These are phyloP conservation scores for Eumerus sabulonum DNA, from an alignment of 2,888 invertebrate species.

Conservation along the genomic window DNA sequence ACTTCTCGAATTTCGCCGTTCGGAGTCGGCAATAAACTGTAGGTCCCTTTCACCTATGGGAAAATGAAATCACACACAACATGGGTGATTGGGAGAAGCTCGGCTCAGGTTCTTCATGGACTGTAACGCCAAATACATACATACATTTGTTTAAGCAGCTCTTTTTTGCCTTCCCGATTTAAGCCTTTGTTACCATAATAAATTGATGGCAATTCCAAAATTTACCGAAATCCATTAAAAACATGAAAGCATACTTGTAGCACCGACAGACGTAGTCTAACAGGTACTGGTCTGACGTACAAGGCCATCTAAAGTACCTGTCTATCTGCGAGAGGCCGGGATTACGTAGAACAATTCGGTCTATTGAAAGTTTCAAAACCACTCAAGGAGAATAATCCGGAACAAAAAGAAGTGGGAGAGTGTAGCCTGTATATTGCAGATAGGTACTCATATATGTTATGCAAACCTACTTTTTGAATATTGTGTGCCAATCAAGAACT, in stretches of 20 bases:
- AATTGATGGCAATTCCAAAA: constrained; percentile 37
- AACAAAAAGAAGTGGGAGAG: neutral
- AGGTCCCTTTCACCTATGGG: no score
- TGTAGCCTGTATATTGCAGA: no score
- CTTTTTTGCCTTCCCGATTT: neutral
- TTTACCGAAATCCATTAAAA: constrained; percentile 51
- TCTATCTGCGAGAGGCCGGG: constrained; percentile 16
- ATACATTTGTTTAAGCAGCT: no score
- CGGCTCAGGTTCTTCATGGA: no score
- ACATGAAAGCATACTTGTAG: constrained; percentile 30
- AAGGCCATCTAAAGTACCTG: neutral
- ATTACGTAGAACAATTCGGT: constrained; percentile 26
- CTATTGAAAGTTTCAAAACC: constrained; percentile 55
- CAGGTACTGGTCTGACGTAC: constrained; percentile 15
- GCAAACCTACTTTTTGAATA: no score
- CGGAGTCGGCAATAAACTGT: no score
- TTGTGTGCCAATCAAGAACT: no score
- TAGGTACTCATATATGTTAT: no score
- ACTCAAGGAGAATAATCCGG: constrained; percentile 37
- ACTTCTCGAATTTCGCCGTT: no score
- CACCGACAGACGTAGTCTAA: constrained; percentile 27
- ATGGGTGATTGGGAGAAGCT: no score
- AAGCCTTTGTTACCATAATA: constrained; percentile 22
- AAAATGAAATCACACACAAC: no score
- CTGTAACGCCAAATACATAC: no score